Conservation (phyloP, 2,797 vertebrate genomes). For the Apogon talboti region DNA sequence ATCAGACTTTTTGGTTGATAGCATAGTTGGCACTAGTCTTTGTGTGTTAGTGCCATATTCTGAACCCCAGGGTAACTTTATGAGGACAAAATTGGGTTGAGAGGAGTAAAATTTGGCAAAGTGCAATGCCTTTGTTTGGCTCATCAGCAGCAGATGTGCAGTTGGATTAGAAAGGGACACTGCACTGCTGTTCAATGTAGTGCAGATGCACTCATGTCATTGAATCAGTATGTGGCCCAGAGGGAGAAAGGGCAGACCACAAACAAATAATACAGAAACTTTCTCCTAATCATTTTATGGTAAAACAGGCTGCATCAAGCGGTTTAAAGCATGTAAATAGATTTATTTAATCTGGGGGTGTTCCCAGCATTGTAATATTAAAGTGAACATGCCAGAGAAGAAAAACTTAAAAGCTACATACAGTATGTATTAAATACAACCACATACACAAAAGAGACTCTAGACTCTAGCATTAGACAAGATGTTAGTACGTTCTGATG, state of each 20-base stretch:
- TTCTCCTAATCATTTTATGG: constrained; percentile 46
- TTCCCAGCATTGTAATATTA: background rate
- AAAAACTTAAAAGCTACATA: background rate
- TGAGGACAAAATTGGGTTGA: constrained; percentile 42
- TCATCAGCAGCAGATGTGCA: constrained; percentile 80
- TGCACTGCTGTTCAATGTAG: constrained; percentile 72
- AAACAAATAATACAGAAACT: constrained; percentile 66
- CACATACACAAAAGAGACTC: background rate
- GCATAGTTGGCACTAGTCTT: constrained; percentile 36
- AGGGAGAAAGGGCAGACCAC: constrained; percentile 61
- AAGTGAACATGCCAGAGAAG: background rate
- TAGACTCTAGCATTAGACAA: no score
- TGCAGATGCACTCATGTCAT: constrained; percentile 81
- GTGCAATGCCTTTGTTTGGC: constrained; percentile 71
- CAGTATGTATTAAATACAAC: constrained; percentile 2
- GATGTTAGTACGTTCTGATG: no score
- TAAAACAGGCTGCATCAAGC: constrained; percentile 13
- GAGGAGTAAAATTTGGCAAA: constrained; percentile 67
- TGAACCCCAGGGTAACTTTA: constrained; percentile 53
- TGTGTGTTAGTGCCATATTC: constrained; percentile 41
- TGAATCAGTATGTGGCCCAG: constrained; percentile 77
- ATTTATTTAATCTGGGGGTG: constrained; percentile 15
- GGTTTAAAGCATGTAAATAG: constrained; percentile 21
- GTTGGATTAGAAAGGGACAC: constrained; percentile 70
- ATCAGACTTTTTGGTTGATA: constrained; percentile 45